A percentile compares a stretch with the other conserved stretches of the same genome.
These are phyloP conservation scores for Galeopterus variegatus DNA, from an alignment of 2,113 vertebrate genomes.

Conservation along the genomic window DNA sequence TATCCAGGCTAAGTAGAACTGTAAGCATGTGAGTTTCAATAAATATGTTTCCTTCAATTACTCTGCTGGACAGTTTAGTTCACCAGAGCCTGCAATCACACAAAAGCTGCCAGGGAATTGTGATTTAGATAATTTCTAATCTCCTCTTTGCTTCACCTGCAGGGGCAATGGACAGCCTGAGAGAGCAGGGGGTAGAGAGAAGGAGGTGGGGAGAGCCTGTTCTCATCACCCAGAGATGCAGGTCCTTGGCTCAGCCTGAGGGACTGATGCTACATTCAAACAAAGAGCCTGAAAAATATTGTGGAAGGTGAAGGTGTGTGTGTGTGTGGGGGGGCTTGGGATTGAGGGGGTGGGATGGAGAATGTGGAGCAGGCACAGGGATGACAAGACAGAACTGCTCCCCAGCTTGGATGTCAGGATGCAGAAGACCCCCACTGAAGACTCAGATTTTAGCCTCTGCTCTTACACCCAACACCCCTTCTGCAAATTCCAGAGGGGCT, in stretches of 20 bases:
- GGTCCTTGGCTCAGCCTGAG: background rate
- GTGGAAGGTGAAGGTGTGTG: background rate
- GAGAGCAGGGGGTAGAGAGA: constrained; percentile 18
- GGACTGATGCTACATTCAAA: background rate
- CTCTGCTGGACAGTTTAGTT: constrained; percentile 81
- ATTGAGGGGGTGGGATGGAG: background rate
- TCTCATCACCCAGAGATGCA: background rate
- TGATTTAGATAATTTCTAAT: constrained; percentile 83
- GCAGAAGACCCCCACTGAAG: background rate
- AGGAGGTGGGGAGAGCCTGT: background rate
- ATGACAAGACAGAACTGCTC: background rate
- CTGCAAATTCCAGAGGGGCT: background rate
- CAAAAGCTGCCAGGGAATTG: constrained; percentile 76
- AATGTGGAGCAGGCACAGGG: background rate
- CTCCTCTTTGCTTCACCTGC: constrained; percentile 80
- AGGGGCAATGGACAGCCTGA: constrained; percentile 35
- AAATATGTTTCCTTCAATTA: constrained; percentile 85
- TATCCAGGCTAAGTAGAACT: constrained; percentile 79
- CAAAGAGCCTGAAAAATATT: background rate
- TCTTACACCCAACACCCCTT: background rate
- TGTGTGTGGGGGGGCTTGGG: background rate
- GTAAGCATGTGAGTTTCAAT: constrained; percentile 80
- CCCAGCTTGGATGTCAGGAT: background rate
- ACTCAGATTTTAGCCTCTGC: background rate
- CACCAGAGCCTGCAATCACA: constrained; percentile 79